A percentile compares a stretch with the other conserved stretches of the same genome.
Evolutionary conservation across 1,140 invertebrate species (phyloP).

Genomic region (Yoshiicerus persimilis): DNA sequence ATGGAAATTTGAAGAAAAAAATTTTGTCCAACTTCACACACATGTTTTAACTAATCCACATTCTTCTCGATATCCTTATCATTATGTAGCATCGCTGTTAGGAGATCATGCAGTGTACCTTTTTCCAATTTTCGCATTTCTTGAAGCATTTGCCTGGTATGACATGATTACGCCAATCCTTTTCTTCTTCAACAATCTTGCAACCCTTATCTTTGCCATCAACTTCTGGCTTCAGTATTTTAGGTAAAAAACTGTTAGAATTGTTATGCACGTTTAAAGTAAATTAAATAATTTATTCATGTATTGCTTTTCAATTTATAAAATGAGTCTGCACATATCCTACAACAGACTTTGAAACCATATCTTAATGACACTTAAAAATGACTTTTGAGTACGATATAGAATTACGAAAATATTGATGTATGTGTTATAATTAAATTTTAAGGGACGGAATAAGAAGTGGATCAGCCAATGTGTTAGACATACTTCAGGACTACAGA

Average conservation of each 20-base stretch:
- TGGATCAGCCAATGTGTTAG: neutral
- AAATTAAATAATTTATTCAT: too few relatives aligned
- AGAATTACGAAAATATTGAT: neutral
- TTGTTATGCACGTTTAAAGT: too few relatives aligned
- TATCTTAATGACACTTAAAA: too few relatives aligned
- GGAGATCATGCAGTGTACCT: neutral
- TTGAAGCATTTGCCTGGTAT: neutral
- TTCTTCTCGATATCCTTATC: neutral
- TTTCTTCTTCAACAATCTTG: neutral
- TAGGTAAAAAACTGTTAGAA: neutral
- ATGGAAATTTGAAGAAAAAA: neutral
- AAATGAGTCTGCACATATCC: neutral
- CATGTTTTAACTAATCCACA: neutral
- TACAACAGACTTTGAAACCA: too few relatives aligned
- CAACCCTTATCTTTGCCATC: neutral
- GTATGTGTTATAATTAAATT: neutral
- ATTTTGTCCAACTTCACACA: neutral
- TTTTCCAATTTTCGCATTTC: neutral
- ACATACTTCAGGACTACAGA: neutral
- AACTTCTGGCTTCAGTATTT: neutral
- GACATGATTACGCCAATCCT: neutral
- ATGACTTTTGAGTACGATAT: too few relatives aligned
- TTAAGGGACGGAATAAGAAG: neutral
- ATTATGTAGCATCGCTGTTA: neutral
- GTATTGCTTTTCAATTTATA: neutral